A percentile compares a stretch with the other conserved stretches of the same genome.
phyloP scores from a whole-genome alignment of 2,797 vertebrate genomes.

The Gephyroberyx darwinii region DNA sequence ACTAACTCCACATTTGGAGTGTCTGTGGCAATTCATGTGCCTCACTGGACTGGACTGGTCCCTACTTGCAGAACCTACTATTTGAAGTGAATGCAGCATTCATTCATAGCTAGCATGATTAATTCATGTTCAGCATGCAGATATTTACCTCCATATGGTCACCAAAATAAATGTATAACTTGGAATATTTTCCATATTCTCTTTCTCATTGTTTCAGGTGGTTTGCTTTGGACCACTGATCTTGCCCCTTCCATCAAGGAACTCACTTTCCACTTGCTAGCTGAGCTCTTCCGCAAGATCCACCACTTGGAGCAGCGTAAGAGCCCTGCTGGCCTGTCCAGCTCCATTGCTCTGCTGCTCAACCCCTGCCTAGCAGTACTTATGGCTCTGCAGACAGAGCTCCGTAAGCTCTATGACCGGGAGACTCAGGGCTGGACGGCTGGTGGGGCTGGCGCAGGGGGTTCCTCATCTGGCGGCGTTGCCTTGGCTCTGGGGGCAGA shows the following conservation, averaged over 20 bases:
- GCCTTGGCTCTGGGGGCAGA: slow-evolving; percentile 80
- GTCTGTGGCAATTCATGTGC: too few species aligned
- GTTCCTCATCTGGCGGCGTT: slow-evolving; percentile 80
- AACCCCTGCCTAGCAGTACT: slow-evolving; percentile 97
- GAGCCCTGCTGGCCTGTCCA: slow-evolving; percentile 87
- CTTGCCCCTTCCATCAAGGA: slow-evolving; percentile 94
- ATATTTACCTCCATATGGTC: too few species aligned
- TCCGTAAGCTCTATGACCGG: slow-evolving; percentile 93
- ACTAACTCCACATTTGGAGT: too few species aligned
- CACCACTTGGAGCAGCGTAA: slow-evolving; percentile 91
- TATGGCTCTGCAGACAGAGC: slow-evolving; percentile 95
- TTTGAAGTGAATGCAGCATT: too few species aligned
- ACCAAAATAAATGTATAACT: background rate
- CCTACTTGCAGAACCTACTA: too few species aligned
- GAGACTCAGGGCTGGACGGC: slow-evolving; percentile 94
- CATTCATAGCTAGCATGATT: too few species aligned
- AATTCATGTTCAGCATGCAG: too few species aligned
- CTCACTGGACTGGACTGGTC: too few species aligned
- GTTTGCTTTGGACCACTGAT: slow-evolving; percentile 96
- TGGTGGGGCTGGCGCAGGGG: slow-evolving; percentile 76
- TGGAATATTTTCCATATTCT: slow-evolving; percentile 7
- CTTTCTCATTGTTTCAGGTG: slow-evolving; percentile 79
- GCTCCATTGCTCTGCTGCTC: slow-evolving; percentile 93
- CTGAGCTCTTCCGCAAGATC: slow-evolving; percentile 94
- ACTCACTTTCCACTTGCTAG: slow-evolving; percentile 91